These are phyloP conservation scores for Chamaetylas fuelleborni DNA, from an alignment of 2,113 vertebrate species.

Conservation along the genomic window DNA sequence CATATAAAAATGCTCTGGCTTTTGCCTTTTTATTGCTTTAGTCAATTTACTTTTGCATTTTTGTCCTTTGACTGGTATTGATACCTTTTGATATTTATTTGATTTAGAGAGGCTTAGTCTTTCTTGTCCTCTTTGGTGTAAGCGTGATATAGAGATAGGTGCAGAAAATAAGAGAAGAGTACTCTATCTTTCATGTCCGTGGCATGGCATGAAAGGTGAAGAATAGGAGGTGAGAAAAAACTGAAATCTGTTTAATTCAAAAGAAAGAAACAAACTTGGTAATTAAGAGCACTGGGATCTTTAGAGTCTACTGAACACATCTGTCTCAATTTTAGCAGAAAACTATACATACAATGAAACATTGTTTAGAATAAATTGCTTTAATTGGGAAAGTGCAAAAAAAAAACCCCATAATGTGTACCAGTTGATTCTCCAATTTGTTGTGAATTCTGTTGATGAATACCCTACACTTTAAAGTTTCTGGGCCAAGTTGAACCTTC, in stretches of 20 bases:
- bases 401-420: background rate
- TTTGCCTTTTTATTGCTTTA: background rate
- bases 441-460: background rate
- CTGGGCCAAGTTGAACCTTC: background rate
- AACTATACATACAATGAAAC: background rate
- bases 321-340: background rate
- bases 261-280: background rate
- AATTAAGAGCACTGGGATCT: background rate
- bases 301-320: background rate
- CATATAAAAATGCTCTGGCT: background rate
- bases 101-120: background rate
- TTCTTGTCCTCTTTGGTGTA: background rate
- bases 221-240: background rate
- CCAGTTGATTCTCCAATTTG: background rate
- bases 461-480: background rate
- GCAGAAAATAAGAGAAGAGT: background rate
- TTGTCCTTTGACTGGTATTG: background rate
- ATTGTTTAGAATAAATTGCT: background rate
- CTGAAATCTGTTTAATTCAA: background rate
- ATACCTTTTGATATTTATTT: background rate
- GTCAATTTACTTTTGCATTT: background rate
- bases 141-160: background rate
- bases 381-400: background rate
- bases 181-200: background rate
- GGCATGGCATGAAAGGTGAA: background rate